These are phyloP conservation scores for Neostethus bicornis DNA, from an alignment of 2,797 vertebrate genomes.

Conservation along the genomic window DNA sequence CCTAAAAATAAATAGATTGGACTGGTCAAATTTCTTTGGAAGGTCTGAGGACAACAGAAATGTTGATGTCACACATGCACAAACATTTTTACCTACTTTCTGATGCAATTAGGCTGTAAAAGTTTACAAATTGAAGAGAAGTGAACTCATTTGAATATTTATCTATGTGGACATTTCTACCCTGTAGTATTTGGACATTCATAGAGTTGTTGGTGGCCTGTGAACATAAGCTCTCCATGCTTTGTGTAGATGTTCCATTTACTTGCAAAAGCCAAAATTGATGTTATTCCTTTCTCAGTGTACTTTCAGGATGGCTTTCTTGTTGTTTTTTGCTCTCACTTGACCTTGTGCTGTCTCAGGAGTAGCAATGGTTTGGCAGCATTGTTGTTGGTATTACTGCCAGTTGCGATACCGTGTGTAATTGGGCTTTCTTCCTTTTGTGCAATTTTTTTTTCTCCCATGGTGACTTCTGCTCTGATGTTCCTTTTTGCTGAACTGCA, in stretches of 20 bases:
- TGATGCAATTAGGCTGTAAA: constrained; percentile 19
- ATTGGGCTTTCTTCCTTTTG: constrained; percentile 65
- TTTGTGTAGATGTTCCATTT: constrained; percentile 41
- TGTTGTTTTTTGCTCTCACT: constrained; percentile 69
- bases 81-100: constrained; percentile 1
- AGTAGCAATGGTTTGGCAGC: constrained; percentile 40
- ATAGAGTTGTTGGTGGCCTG: constrained; percentile 24
- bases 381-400: constrained; percentile 59
- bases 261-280: constrained; percentile 53
- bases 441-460: constrained; percentile 38
- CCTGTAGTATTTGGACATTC: constrained; percentile 10
- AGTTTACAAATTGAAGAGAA: background rate
- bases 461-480: constrained; percentile 66
- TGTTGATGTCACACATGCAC: constrained; percentile 19
- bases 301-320: constrained; percentile 56
- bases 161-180: constrained; percentile 4
- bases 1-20: constrained; percentile 79
- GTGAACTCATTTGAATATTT: constrained; percentile 32
- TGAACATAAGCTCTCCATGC: constrained; percentile 13
- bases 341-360: constrained; percentile 61
- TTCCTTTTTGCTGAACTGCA: constrained; percentile 61
- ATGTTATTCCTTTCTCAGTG: constrained; percentile 52
- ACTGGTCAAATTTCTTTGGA: constrained; percentile 36
- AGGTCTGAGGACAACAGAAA: constrained; percentile 20
- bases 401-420: constrained; percentile 57